A percentile compares a stretch with the other conserved stretches of the same genome.
phyloP scores from a whole-genome alignment of 2,113 vertebrate species.

The Oostethus manadensis region DNA sequence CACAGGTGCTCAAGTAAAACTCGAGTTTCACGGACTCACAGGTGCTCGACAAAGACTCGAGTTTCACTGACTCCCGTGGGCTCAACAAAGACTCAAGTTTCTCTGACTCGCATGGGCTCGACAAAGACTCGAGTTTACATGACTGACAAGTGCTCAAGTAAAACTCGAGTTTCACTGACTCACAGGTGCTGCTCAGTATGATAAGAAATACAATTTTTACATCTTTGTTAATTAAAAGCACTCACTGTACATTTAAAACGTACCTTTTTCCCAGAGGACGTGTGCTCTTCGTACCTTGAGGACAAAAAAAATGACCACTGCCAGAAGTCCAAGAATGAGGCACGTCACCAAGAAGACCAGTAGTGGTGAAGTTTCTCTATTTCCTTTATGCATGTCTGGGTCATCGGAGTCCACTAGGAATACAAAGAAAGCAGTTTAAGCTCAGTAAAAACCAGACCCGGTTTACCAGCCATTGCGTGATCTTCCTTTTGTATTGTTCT shows the following conservation, averaged over 20 bases:
- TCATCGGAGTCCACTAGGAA: conserved; percentile 15
- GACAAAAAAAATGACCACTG: conserved; percentile 81
- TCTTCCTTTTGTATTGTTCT: conserved; percentile 47
- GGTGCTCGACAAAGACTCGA: no score
- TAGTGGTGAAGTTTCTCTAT: conserved; percentile 45
- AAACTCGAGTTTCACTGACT: no score
- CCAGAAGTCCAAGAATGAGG: conserved; percentile 74
- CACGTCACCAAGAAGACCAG: conserved; percentile 78
- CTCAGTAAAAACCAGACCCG: not conserved
- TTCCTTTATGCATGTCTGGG: not conserved
- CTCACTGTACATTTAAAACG: not conserved
- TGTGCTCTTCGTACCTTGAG: conserved; percentile 83
- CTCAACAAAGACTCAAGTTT: no score
- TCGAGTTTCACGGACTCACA: no score
- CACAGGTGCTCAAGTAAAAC: no score
- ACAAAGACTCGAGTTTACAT: no score
- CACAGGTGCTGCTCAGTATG: not conserved
- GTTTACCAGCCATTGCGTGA: not conserved
- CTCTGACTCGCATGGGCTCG: no score
- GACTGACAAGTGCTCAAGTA: no score
- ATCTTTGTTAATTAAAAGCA: no score
- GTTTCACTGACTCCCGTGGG: no score
- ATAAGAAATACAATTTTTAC: not conserved
- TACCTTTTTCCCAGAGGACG: conserved; percentile 83
- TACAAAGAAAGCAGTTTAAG: not conserved